A percentile compares a stretch with the other conserved stretches of the same genome.
Evolutionary conservation across 2,113 vertebrate genomes (phyloP).

Genomic region (Pungitius pungitius): DNA sequence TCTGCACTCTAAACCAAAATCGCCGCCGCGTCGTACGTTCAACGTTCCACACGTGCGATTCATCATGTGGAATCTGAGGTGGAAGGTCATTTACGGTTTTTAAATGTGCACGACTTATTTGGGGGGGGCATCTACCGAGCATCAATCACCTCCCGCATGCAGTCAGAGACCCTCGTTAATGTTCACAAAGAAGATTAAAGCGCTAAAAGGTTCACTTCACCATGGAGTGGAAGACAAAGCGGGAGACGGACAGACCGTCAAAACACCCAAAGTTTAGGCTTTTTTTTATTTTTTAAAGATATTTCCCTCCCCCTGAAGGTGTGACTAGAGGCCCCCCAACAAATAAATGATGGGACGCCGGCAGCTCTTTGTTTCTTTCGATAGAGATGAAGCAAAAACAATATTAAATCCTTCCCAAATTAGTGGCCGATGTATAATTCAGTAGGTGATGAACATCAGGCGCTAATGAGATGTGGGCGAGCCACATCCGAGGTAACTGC

Average conservation of each 20-base stretch:
- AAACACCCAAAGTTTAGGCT: slow-evolving; percentile 50
- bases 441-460: slow-evolving; percentile 67
- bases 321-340: slow-evolving; percentile 59
- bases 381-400: slow-evolving; percentile 73
- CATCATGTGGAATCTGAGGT: slow-evolving; percentile 56
- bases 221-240: neutral
- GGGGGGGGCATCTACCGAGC: slow-evolving; percentile 28
- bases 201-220: neutral
- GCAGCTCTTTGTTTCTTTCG: slow-evolving; percentile 55
- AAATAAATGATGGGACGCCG: slow-evolving; percentile 70
- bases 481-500: slow-evolving; percentile 64
- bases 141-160: slow-evolving; percentile 37
- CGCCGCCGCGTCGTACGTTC: slow-evolving; percentile 57
- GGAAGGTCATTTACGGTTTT: slow-evolving; percentile 66
- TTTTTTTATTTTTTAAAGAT: slow-evolving; percentile 56
- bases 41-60: slow-evolving; percentile 20
- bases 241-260: slow-evolving; percentile 27
- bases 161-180: neutral
- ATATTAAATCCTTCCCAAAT: slow-evolving; percentile 77
- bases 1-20: slow-evolving; percentile 57
- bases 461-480: slow-evolving; percentile 75
- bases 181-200: neutral
- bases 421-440: slow-evolving; percentile 77
- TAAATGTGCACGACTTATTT: slow-evolving; percentile 68
- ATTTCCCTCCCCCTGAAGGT: slow-evolving; percentile 49